Base-by-base conservation (phyloP, 2,797 vertebrate genomes). In the Macropodus opercularis region DNA sequence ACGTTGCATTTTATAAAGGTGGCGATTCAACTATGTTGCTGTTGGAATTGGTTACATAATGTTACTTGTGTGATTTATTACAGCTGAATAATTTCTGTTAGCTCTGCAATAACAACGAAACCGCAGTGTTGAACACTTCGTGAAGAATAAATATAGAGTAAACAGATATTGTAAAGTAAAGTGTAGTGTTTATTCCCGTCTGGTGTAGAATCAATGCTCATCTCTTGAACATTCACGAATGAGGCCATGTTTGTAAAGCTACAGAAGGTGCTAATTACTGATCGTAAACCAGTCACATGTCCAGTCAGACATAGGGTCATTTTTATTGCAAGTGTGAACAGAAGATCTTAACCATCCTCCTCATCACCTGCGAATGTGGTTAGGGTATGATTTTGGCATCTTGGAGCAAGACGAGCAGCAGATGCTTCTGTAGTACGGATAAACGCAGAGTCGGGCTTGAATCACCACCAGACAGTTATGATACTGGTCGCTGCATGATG, bases 391-490 rank as follows among this genome's bases (percentile, higher is more conserved):
- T 60, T 79, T 78, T 26, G 74, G 61, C 24, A 65, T 60, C 1
- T 24, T 76, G 18, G 75, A 69, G 64, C 92, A 92, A 39, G 92
- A 90, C 2, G 78, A 63, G 3, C 92, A 93, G 85, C 92, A 93
- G 26, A 91, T 83, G 2, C 73, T 78, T 60, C 76, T 89, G 77
- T 92, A 93, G 83, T 93, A 93, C 0, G 85, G 61, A 63, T 92
- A 92, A 43, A 93, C 68, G 42, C 92, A 93, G 44, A 93, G 81
- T 48, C 85, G 71, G 21, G 92, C 91, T 78, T 92, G 91, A 53
- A 92, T 87, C 77, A 93, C 92, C 73, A 92, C 80, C 74, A 85
- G 57, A 21, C 92, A 93, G 80, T 90, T 93, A 54, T 87, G 87
- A 61, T 92, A 90, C 86, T 90, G 85, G 76, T 93, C 88, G 18